Evolutionary conservation across 2,888 invertebrate species (phyloP).

Genomic region (Nomada lathburiana): DNA sequence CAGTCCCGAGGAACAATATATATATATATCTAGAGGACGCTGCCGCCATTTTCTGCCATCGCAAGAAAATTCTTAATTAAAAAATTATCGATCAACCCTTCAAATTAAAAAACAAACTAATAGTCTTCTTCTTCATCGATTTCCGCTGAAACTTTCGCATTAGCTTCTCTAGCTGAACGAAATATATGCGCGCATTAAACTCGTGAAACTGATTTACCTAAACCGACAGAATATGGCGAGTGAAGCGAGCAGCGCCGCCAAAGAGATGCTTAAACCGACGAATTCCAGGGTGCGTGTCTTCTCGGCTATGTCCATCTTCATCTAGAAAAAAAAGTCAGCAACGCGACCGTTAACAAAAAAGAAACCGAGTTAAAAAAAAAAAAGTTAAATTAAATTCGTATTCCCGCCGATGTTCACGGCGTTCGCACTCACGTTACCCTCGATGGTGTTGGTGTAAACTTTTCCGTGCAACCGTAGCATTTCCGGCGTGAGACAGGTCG

Average conservation of each 20-base stretch:
- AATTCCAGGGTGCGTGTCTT: conserved; percentile 92
- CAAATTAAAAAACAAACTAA: too few relatives aligned
- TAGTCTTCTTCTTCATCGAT: too few relatives aligned
- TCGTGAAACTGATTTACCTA: conserved; percentile 86
- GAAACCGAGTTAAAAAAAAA: neutral
- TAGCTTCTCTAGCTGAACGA: neutral
- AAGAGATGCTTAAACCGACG: conserved; percentile 92
- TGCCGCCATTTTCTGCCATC: neutral
- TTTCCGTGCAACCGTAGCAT: conserved; percentile 88
- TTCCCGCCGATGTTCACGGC: neutral
- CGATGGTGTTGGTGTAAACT: conserved; percentile 83
- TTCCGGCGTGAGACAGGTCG: conserved; percentile 91
- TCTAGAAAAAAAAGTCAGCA: conserved; percentile 83
- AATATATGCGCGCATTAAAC: neutral
- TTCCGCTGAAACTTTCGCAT: too few relatives aligned
- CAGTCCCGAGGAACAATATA: conserved; percentile 1
- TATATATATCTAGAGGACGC: neutral
- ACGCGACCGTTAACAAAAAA: neutral
- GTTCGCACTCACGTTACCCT: conserved; percentile 60
- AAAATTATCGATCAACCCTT: too few relatives aligned
- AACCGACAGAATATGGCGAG: conserved; percentile 93
- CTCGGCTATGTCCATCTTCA: conserved; percentile 89
- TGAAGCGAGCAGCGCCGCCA: conserved; percentile 90
- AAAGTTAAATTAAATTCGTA: neutral
- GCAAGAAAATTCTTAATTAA: neutral